Evolutionary conservation across 2,797 vertebrate species (phyloP), one percentile per base, ranked within the genome.

Genomic region (Acanthiza pusilla): DNA sequence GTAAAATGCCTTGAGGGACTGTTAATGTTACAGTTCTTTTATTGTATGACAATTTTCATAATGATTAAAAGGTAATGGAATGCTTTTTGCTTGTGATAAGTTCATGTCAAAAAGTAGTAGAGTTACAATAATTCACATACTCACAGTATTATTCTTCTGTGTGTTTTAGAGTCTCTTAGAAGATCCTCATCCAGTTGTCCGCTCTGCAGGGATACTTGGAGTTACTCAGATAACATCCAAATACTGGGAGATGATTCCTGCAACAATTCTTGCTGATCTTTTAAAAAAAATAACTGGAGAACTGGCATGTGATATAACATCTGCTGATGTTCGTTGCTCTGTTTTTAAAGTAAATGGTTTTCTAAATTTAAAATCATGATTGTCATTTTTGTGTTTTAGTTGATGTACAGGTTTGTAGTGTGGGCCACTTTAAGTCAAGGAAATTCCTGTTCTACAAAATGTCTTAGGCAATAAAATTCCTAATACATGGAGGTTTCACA

Each of bases 191-290:
- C 99, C 99, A 5, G 78, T 98, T 34, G 99, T 99, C 50, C 99
- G 99, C 71, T 99, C 98, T 54, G 98, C 97, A 15, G 99, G 99
- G 21, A 96, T 98, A 8, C 97, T 99, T 29, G 99, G 99, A 7
- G 98, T 99, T 10, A 99, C 98, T 97, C 99, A 98, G 96, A 98
- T 99, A 92, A 97, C 98, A 70, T 98, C 97, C 53, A 98, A 98
- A 73, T 99, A 98, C 97, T 99, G 99, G 99, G 99, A 99, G 94
- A 97, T 99, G 95, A 98, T 99, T 86, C 99, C 99, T 40, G 93
- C 98, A 3, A 66, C 96, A 3, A 95, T 99, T 93, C 98, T 99
- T 92, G 96, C 98, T 19, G 99, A 99, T 67, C 98, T 99, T 48
- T 95, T 99, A 68, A 99, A 98, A 97, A 99, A 99, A 91, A 93